These are phyloP conservation scores for Eilema sororculum DNA, from an alignment of 2,888 invertebrate genomes.

Conservation along the genomic window DNA sequence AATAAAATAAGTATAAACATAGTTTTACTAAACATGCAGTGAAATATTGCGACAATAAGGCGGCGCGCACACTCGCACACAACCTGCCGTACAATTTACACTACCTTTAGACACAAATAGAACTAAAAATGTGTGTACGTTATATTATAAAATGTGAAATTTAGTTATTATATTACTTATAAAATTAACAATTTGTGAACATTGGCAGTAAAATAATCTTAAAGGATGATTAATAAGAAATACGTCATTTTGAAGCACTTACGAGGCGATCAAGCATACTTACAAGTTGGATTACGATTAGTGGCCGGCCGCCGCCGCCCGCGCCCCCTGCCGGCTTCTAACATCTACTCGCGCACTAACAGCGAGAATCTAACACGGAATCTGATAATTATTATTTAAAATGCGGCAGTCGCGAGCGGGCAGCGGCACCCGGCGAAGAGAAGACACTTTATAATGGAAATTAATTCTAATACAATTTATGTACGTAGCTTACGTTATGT, in stretches of 20 bases:
- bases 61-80: conserved; percentile 27
- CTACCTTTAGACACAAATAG: conserved; percentile 71
- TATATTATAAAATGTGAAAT: conserved; percentile 75
- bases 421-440: conserved; percentile 65
- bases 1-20: conserved; percentile 83
- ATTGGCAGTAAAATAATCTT: conserved; percentile 79
- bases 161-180: conserved; percentile 71
- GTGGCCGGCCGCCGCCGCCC: conserved; percentile 59
- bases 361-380: conserved; percentile 72
- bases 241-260: conserved; percentile 81
- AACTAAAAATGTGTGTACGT: conserved; percentile 82
- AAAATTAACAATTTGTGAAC: conserved; percentile 80
- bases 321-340: conserved; percentile 48
- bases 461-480: conserved; percentile 75
- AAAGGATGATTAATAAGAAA: conserved; percentile 71
- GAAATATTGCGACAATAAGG: conserved; percentile 63
- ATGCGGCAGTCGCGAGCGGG: conserved; percentile 63
- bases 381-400: conserved; percentile 70
- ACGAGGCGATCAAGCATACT: conserved; percentile 83
- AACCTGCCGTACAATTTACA: conserved; percentile 68
- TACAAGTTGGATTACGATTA: conserved; percentile 68
- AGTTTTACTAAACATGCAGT: conserved; percentile 79
- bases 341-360: conserved; percentile 59
- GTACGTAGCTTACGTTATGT: conserved; percentile 75
- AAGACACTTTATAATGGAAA: conserved; percentile 81